phyloP scores from a whole-genome alignment of 2,797 vertebrate species.

The Numenius phaeopus region DNA sequence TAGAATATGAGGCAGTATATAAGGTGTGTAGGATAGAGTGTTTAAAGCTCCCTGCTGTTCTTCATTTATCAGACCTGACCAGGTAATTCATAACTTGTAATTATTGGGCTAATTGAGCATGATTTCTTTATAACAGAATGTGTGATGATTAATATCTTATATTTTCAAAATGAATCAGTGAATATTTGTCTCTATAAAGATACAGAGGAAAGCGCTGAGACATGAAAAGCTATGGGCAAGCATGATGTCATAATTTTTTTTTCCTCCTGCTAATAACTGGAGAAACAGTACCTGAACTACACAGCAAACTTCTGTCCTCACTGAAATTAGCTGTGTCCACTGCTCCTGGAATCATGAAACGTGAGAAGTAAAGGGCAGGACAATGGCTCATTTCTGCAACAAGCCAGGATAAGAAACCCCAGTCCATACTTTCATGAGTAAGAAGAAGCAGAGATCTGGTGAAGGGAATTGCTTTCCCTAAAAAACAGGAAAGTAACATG shows the following conservation, averaged over 20 bases:
- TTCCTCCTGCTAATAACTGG: not conserved
- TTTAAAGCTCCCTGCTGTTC: not conserved
- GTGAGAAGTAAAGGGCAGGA: not conserved
- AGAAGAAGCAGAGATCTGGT: not conserved
- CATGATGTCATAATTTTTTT: not conserved
- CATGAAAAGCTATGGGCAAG: not conserved
- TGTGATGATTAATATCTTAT: constrained; percentile 2
- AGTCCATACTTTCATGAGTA: too few relatives aligned
- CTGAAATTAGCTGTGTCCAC: not conserved
- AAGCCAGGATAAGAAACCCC: not conserved
- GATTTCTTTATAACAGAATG: not conserved
- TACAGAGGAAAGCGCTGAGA: not conserved
- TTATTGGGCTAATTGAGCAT: constrained; percentile 22
- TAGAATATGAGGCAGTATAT: not conserved
- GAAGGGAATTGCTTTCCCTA: not conserved
- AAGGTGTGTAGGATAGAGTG: not conserved
- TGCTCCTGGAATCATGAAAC: not conserved
- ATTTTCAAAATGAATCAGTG: not conserved
- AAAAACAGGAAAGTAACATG: not conserved
- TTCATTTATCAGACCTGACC: not conserved
- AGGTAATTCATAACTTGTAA: constrained; percentile 4
- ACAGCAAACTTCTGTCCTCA: not conserved
- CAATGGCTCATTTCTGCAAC: not conserved
- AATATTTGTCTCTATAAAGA: not conserved
- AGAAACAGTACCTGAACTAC: not conserved